A percentile compares a stretch with the other conserved stretches of the same genome.
Conservation (phyloP, 2,113 vertebrate genomes). For the Bucco capensis region DNA sequence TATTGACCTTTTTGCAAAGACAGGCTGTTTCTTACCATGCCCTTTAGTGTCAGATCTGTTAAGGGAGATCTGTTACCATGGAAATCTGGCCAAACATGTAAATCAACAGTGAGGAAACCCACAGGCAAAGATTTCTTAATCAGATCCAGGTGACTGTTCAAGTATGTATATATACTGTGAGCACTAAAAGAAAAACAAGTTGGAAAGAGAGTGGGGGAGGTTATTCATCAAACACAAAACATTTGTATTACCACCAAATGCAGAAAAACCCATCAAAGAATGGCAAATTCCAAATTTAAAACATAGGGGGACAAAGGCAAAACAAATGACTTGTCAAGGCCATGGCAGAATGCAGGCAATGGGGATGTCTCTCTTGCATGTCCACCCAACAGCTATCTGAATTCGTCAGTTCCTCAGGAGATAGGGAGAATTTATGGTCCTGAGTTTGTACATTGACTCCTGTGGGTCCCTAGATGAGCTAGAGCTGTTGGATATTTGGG, state of each 20-base stretch:
- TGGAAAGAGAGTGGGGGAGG: slow-evolving; percentile 22
- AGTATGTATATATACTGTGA: slow-evolving; percentile 85
- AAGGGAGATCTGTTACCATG: slow-evolving; percentile 97
- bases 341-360: neutral
- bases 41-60: slow-evolving; percentile 90
- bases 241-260: slow-evolving; percentile 51
- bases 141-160: slow-evolving; percentile 86
- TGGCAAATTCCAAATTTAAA: neutral
- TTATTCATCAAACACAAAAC: slow-evolving; percentile 64
- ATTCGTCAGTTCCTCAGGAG: neutral
- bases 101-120: slow-evolving; percentile 86
- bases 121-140: slow-evolving; percentile 79
- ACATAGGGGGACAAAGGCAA: neutral
- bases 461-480: neutral
- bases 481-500: neutral
- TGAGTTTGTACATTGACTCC: neutral
- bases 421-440: neutral
- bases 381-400: neutral
- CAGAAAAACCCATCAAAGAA: slow-evolving; percentile 29
- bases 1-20: slow-evolving; percentile 65
- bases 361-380: neutral
- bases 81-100: slow-evolving; percentile 98
- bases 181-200: slow-evolving; percentile 75
- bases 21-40: slow-evolving; percentile 87
- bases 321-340: neutral